Base-by-base conservation (phyloP, 2,888 invertebrate genomes). In the Calephelis perditalis region DNA sequence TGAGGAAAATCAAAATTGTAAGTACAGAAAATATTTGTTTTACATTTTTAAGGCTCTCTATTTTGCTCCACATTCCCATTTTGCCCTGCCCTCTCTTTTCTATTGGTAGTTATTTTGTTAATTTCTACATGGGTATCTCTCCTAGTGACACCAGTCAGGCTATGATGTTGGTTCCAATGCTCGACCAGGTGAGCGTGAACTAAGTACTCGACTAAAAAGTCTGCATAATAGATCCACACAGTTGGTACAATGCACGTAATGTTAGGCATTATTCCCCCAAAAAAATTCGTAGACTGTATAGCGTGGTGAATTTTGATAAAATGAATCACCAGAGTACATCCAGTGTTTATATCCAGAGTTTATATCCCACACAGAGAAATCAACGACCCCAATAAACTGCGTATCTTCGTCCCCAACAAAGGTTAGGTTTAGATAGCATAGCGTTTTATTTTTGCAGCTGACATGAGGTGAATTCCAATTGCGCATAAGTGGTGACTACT, bases 11-110 rank as follows among this genome's bases (percentile, higher is more conserved):
- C 44, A 44, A 44, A 10, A 44, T 44, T 44, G 44, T 49, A 49
- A 49, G n/a, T 49, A 49, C 5, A 15, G 7, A 49, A 49, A 49
- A 49, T 49, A 49, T 49, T 49, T 49, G 3, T 49, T 49, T 49
- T 49, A 49, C 49, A 49, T 49, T 49, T 49, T 49, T 49, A 49
- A 15, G 49, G 49, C 49, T 49, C 49, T 15, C 49, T 15, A 7
- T 47, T 47, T 47, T 47, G 47, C 3, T 47, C 47, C 47, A 15
- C 47, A 12, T 15, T 47, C 47, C 47, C 47, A 15, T 47, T 47
- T 47, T 47, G 6, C 47, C 15, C 47, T 11, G 47, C 47, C 15
- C 47, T 47, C 2, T 47, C 47, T 47, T 47, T 47, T 47, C 47
- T 47, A 11, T 12, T 47, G 47, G 47, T 47, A 47, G 47, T 47